A percentile compares a stretch with the other conserved stretches of the same genome.
phyloP scores from a whole-genome alignment of 2,113 vertebrate species.

The Syngnathoides biaculeatus region DNA sequence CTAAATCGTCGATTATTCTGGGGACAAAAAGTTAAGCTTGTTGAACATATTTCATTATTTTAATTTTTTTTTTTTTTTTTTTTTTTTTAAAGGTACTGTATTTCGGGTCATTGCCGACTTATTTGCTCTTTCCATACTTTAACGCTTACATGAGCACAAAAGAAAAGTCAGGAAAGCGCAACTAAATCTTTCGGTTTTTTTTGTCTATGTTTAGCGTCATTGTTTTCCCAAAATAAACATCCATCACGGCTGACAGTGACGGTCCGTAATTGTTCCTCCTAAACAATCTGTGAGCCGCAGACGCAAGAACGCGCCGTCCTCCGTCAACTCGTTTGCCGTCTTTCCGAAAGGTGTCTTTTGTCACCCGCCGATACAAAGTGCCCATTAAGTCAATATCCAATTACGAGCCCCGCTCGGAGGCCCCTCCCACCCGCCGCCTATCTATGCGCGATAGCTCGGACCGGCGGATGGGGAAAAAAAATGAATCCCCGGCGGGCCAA shows the following conservation, averaged over 20 bases:
- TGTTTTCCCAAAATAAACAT: background rate
- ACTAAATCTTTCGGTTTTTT: no score
- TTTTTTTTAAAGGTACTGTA: no score
- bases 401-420: constrained; percentile 31
- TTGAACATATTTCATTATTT: no score
- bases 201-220: background rate
- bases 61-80: no score
- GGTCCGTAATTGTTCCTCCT: background rate
- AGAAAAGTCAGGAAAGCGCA: background rate
- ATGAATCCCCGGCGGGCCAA: constrained; percentile 53
- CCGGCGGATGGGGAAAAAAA: constrained; percentile 45
- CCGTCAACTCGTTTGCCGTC: background rate
- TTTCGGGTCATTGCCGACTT: no score
- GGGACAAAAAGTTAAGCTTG: no score
- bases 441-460: constrained; percentile 9
- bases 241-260: background rate
- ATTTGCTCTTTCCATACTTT: no score
- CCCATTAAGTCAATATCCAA: constrained; percentile 53
- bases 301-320: background rate
- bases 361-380: constrained; percentile 29
- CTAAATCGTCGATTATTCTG: no score
- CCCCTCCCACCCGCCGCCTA: constrained; percentile 38
- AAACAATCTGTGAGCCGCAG: background rate
- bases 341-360: background rate
- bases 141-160: background rate